These are phyloP conservation scores for Cantharis lateralis DNA, from an alignment of 2,888 invertebrate genomes.

Conservation along the genomic window DNA sequence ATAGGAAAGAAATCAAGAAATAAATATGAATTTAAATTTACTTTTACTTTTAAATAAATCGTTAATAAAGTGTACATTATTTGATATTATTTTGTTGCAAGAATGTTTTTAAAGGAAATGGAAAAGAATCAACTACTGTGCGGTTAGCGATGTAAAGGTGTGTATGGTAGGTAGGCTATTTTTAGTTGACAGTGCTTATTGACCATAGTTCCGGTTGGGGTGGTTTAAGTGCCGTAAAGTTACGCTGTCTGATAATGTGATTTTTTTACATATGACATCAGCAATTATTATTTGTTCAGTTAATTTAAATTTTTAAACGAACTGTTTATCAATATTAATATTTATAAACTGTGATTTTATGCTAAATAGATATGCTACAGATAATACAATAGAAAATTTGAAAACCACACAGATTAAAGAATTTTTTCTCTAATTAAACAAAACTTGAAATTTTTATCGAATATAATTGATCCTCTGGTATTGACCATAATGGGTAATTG, in stretches of 20 bases:
- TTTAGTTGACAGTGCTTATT: slow-evolving; percentile 36
- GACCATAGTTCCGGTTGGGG: slow-evolving; percentile 43
- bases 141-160: slow-evolving; percentile 7
- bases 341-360: background rate
- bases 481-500: background rate
- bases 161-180: slow-evolving; percentile 17
- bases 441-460: background rate
- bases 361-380: background rate
- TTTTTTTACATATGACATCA: slow-evolving; percentile 16
- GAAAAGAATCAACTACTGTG: slow-evolving; percentile 5
- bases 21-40: background rate
- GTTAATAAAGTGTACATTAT: background rate
- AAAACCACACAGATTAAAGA: background rate
- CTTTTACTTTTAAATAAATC: background rate
- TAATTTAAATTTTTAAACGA: background rate
- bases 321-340: background rate
- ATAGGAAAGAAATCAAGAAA: background rate
- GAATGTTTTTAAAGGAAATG: background rate
- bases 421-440: background rate
- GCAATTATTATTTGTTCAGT: background rate
- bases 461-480: background rate
- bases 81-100: background rate
- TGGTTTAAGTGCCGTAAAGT: slow-evolving; percentile 39
- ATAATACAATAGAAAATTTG: background rate
- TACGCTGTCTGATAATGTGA: slow-evolving; percentile 37